Base-by-base conservation (phyloP, 1,140 invertebrate species). In the Cheumatopsyche charites region DNA sequence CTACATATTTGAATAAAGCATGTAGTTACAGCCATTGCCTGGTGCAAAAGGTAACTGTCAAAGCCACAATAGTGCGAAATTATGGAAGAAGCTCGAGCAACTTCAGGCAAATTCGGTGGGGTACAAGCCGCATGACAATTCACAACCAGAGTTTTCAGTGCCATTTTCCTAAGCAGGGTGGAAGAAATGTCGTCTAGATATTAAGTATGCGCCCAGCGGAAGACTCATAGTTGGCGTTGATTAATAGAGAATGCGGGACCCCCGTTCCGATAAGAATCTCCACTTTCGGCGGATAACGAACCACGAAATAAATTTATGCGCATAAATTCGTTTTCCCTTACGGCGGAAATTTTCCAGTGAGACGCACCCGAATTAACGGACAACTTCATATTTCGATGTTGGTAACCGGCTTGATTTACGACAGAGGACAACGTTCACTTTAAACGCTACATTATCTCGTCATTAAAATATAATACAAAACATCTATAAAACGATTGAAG, bases 161-260 rank as follows among this genome's bases (percentile, higher is more conserved):
- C 47, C 36, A 36, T 36, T 36, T 36, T 9, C 29, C 29, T 36
- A 4, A 4, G 41, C 29, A 42, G 42, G 42, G 52, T 65, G 71
- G 61, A 69, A 17, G 29, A 36, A 63, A 67, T 65, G 71, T 73
- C 61, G 61, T 52, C 42, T 17, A 52, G 47, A 52, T 19, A 42
- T 29, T 73, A 69, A 62, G 15, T 36, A 36, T 23, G 23, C 45
- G 65, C 25, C 21, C 17, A 19, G 23, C 52, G 43, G 26, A 72
- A 72, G 71, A 72, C 58, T 69, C 41, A 47, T 49, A 49, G 43
- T 43, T 17, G 58, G 26, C 42, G 67, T 70, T 73, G 72, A 73
- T 73, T 73, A 73, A 73, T 73, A 65, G 62, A 55, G 67, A 70
- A 73, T 70, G 67, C 67, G 61, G 29, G 29, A 52, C 47, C 47